phyloP scores from a whole-genome alignment of 2,888 invertebrate species.

The Drepana falcataria region DNA sequence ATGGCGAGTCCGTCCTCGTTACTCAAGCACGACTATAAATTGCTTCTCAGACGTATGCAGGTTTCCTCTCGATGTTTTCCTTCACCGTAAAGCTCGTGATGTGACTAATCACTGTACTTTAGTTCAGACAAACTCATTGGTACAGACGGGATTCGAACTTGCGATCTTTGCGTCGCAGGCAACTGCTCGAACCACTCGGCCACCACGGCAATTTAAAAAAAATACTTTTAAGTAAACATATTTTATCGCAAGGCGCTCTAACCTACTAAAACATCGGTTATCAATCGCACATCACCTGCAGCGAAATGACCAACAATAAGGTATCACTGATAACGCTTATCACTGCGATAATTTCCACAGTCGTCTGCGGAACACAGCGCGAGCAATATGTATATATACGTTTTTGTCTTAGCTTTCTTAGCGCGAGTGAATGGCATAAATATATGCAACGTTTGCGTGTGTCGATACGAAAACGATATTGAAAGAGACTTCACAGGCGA shows the following conservation, averaged over 20 bases:
- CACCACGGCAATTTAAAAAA: too few species aligned
- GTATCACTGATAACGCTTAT: slow-evolving; percentile 46
- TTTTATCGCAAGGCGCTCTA: neutral
- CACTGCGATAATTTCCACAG: slow-evolving; percentile 15
- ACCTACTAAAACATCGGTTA: slow-evolving; percentile 4
- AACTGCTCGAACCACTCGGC: too few species aligned
- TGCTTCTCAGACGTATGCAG: too few species aligned
- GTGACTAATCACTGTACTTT: too few species aligned
- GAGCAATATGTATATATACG: slow-evolving; percentile 29
- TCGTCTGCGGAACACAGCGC: slow-evolving; percentile 16
- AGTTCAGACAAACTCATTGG: too few species aligned
- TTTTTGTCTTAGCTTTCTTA: slow-evolving; percentile 25
- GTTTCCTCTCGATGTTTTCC: too few species aligned
- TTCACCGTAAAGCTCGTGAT: too few species aligned
- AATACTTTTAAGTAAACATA: too few species aligned
- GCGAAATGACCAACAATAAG: slow-evolving; percentile 57
- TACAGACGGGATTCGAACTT: too few species aligned
- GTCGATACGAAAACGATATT: slow-evolving; percentile 29
- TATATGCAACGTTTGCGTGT: slow-evolving; percentile 52
- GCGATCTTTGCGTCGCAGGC: too few species aligned
- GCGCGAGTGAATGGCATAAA: slow-evolving; percentile 30
- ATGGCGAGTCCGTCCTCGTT: too few species aligned
- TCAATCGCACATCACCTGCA: slow-evolving; percentile 14
- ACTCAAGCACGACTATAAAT: too few species aligned
- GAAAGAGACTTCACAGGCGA: slow-evolving; percentile 43